Conservation (phyloP, 2,113 vertebrate species). For the Aplodontia rufa region DNA sequence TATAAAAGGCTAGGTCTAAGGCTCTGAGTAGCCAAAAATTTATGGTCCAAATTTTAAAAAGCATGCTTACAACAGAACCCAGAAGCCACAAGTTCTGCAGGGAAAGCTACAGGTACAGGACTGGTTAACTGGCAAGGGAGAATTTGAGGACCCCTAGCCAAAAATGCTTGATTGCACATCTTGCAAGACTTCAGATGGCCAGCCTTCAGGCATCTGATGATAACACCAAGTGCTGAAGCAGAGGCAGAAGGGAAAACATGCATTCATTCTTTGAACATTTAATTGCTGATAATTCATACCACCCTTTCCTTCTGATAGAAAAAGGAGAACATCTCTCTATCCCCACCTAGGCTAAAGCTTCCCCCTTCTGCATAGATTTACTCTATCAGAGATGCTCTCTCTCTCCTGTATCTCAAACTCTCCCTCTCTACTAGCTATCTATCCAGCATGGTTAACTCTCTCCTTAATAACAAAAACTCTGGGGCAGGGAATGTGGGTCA, state of each 20-base stretch:
- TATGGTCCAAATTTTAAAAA: conserved; percentile 45
- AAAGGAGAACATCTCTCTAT: background rate
- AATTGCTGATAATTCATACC: background rate
- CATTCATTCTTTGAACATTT: background rate
- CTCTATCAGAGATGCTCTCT: background rate
- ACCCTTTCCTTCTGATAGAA: background rate
- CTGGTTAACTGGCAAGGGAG: background rate
- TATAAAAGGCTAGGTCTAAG: background rate
- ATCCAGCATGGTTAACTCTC: background rate
- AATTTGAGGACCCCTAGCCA: background rate
- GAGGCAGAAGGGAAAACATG: background rate
- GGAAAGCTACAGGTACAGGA: background rate
- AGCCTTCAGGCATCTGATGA: background rate
- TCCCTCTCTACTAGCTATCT: background rate
- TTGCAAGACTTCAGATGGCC: background rate
- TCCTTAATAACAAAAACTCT: background rate
- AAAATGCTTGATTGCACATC: background rate
- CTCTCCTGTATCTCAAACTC: background rate
- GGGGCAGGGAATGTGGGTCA: background rate
- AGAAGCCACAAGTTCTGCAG: background rate
- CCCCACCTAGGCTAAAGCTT: background rate
- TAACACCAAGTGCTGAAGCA: background rate
- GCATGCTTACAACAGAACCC: background rate
- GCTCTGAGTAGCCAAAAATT: background rate
- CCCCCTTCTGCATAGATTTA: background rate